Evolutionary conservation across 2,113 vertebrate genomes (phyloP), one percentile per base, ranked within the genome.

Genomic region (Heterotis niloticus): DNA sequence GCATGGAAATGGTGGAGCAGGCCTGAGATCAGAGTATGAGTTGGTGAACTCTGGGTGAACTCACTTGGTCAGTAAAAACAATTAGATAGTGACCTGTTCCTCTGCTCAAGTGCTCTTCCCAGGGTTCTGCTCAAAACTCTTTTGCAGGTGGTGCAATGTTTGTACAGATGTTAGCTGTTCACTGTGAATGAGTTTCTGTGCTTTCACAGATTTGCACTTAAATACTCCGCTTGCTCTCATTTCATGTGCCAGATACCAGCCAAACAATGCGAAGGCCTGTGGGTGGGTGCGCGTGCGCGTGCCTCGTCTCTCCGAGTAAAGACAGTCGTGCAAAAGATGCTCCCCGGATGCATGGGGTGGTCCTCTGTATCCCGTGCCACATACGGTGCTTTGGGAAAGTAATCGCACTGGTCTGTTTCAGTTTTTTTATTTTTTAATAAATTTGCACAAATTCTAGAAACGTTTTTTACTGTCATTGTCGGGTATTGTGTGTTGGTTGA

Each of bases 141-240:
- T 28, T 51, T 18, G 68, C 3, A 44, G 68, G 34, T n/a, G 51
- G 10, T n/a, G 68, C 20, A 18, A 70, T 51, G 34, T 70, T 70
- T 70, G 13, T 44, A 70, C 68, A 70, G 68, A 70, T 70, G 68
- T 70, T 70, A 70, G 17, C 51, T 54, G 51, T 52, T 12, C 44
- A 72, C 17, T 72, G 69, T 51, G 52, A 72, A 52, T 52, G n/a
- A 51, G 12, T 23, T 44, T 44, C 34, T 44, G 34, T 4, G 34
- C 34, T 44, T 44, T 44, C 34, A 44, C 34, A 44, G 34, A 44
- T 44, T 74, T 74, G 26, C 23, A 57, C 12, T n/a, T 57, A 28
- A 74, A 74, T 57, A 17, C 52, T 24, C 28, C 57, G 69, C 34
- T 51, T 59, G 54, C 71, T 13, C 71, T 74, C 57, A 11, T 20